Base-by-base conservation (phyloP, 1,140 invertebrate genomes). In the Ephestia elutella region DNA sequence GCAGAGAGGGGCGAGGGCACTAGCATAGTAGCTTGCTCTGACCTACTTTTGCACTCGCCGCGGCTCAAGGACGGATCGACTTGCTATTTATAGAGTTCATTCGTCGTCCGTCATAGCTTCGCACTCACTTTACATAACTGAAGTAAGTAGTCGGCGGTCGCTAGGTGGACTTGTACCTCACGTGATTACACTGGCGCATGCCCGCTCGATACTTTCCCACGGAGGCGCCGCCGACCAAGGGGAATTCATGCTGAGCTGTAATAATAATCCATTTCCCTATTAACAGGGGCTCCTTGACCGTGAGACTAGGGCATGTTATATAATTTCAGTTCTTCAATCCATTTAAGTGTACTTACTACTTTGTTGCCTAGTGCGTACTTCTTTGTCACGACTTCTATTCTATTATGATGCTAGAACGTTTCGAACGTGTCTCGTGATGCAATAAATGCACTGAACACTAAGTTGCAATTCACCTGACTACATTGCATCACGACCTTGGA, bases 1-100 rank as follows among this genome's bases (percentile, higher is more conserved):
- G 44, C 49, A 62, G 63, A 66, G 61, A 66, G 63, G 60, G 65
- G 63, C 62, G 53, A 19, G 44, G 30, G 44, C 58, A 71, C 65
- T 62, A 75, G 63, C 73, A 76, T 76, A 75, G 75, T 69, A 78
- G 70, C 73, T 70, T 68, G 71, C 71, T 68, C 67, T 87, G 85
- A 86, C 85, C 85, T 70, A 87, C 78, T 85, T 87, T 68, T 76
- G 73, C 69, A 82, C 73, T 79, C 73, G 77, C 75, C 69, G 57
- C 71, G 71, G 75, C 83, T 87, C 85, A 87, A 87, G 85, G 85
- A 85, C 85, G 80, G 80, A 84, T 85, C 77, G 81, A 75, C 78
- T 44, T 74, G 80, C 80, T 86, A 88, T 88, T 86, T 83, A 86
- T 86, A 86, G 78, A 78, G 75, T 80, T 82, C 75, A 80, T 75